These are phyloP conservation scores for Papilio gigon DNA, from an alignment of 2,888 invertebrate species.

Conservation along the genomic window DNA sequence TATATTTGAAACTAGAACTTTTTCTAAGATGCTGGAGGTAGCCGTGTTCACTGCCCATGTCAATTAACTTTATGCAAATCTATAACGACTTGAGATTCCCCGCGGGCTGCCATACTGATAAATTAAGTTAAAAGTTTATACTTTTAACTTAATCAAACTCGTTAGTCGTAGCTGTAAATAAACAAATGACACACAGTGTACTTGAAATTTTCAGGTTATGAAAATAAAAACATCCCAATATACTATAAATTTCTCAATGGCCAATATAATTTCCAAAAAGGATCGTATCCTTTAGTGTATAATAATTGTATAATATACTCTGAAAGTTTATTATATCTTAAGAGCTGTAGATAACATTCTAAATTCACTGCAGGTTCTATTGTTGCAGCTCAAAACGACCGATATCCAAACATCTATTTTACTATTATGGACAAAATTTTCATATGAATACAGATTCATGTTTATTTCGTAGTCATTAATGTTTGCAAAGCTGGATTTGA, in stretches of 20 bases:
- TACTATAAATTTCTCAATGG: background rate
- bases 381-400: background rate
- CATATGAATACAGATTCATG: background rate
- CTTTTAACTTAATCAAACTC: background rate
- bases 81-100: background rate
- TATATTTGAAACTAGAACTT: background rate
- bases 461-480: constrained; percentile 5
- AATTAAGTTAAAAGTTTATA: constrained; percentile 6
- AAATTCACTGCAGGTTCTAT: background rate
- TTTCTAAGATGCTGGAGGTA: background rate
- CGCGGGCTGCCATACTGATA: background rate
- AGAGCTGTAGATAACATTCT: constrained; percentile 4
- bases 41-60: background rate
- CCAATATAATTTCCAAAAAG: background rate
- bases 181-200: no score
- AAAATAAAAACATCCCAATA: no score
- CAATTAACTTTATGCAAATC: constrained; percentile 19
- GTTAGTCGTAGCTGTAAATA: no score
- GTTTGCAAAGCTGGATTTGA: background rate
- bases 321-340: constrained; percentile 9
- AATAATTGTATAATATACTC: background rate
- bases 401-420: background rate
- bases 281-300: background rate
- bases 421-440: background rate
- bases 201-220: no score